phyloP scores from a whole-genome alignment of 2,888 invertebrate genomes.

The Andrena hattorfiana region DNA sequence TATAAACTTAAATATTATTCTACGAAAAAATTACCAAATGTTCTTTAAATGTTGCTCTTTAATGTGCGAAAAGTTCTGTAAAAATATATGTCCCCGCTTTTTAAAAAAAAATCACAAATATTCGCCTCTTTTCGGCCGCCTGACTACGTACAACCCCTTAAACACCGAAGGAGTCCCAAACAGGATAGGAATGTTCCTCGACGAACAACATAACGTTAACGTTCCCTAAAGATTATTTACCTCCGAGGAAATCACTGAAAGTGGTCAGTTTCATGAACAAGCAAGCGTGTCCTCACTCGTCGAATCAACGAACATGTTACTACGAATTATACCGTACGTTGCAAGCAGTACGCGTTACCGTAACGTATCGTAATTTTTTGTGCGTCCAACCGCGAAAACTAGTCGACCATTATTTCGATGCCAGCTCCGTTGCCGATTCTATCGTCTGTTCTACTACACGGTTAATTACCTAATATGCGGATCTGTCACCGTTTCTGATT shows the following conservation, averaged over 20 bases:
- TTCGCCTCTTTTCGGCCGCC: too few relatives aligned
- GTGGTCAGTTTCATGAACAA: constrained; percentile 14
- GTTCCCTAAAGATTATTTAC: background rate
- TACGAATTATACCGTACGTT: constrained; percentile 38
- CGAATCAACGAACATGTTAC: constrained; percentile 1
- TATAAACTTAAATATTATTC: too few relatives aligned
- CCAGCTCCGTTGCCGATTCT: background rate
- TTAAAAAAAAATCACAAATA: too few relatives aligned
- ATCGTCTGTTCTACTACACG: background rate
- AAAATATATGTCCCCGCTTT: too few relatives aligned
- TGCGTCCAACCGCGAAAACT: constrained; percentile 30
- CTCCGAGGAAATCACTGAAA: background rate
- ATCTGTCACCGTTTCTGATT: background rate
- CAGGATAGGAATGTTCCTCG: background rate
- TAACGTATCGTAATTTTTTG: constrained; percentile 25
- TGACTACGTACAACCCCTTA: too few relatives aligned
- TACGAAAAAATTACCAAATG: too few relatives aligned
- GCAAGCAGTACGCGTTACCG: constrained; percentile 47
- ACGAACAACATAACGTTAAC: background rate
- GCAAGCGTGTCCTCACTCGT: constrained; percentile 2
- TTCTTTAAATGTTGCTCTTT: too few relatives aligned
- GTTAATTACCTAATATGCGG: background rate
- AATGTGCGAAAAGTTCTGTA: too few relatives aligned
- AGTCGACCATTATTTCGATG: constrained; percentile 21
- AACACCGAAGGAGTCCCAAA: too few relatives aligned